Conservation (phyloP, 2,113 vertebrate genomes). For the Saguinus midas region DNA sequence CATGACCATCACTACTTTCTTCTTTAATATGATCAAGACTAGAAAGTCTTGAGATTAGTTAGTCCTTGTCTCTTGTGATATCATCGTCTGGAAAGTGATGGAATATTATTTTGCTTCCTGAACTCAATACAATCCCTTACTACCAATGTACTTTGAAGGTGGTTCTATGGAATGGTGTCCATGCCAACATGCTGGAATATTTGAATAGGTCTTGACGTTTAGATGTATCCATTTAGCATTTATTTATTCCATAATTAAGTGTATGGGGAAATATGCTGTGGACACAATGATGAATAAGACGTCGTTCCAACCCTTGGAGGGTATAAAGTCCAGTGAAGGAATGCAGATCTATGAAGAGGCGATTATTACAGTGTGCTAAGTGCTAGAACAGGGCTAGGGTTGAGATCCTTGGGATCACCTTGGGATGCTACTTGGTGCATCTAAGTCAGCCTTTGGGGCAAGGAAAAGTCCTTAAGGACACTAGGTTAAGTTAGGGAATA, state of each 20-base stretch:
- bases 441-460: not conserved
- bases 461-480: not conserved
- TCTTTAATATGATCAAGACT: not conserved
- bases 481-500: too few relatives aligned
- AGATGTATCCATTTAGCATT: not conserved
- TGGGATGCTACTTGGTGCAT: rapidly evolving
- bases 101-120: not conserved
- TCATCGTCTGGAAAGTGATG: not conserved
- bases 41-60: not conserved
- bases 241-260: not conserved
- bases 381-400: too few relatives aligned
- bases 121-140: not conserved
- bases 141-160: not conserved
- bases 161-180: too few relatives aligned
- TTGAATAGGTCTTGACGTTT: not conserved
- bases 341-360: rapidly evolving
- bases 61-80: not conserved
- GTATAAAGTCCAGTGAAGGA: not conserved
- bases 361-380: rapidly evolving
- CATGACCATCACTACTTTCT: not conserved
- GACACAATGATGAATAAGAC: not conserved
- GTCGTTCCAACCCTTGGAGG: not conserved
- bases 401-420: not conserved
- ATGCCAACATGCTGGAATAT: not conserved
- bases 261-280: rapidly evolving